Evolutionary conservation across 1,140 invertebrate species (phyloP), one percentile per base, ranked within the genome.

Genomic region (Cryptotermes secundus): DNA sequence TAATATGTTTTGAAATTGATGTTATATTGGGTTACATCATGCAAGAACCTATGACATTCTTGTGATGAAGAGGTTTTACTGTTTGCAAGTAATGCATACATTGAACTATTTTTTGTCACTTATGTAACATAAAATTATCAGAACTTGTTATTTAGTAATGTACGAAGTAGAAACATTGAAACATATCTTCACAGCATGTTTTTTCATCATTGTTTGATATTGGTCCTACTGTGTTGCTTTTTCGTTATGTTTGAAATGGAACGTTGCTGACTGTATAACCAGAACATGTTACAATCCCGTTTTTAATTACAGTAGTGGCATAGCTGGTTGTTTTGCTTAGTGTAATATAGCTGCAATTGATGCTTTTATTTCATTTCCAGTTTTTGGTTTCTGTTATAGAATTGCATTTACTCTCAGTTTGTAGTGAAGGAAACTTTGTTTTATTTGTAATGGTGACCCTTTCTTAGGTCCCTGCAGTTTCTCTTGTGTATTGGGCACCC

Each of bases 401-500:
- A 59, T 19, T 59, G 53, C 53, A 59, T 59, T 12, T 59, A 22
- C 26, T 59, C 24, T 59, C 24, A 59, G 53, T 59, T 59, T 59
- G 53, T 59, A 59, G 53, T 59, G 53, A 59, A 19, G 12, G 53
- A 59, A 59, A 14, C 7, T 35, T 19, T 42, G 35, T 35, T 24
- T 35, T 82, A 59, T 19, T 4, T 59, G 9, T 59, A 6, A 19
- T 19, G 19, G 53, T 59, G 0, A 59, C 1, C 19, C 12, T 42
- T n/a, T 42, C 81, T 65, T 86, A 90, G 90, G 89, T 92, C 84
- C 94, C 94, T 59, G 94, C 94, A 86, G 95, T 95, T 88, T 94
- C 94, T 31, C 89, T 95, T 79, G 94, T 94, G 83, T 95, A 95
- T 88, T n/a, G 94, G 95, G 90, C 89, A 92, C 87, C 92, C 94